Conservation (phyloP, 2,797 vertebrate genomes). For the Brachyrhaphis roseni region DNA sequence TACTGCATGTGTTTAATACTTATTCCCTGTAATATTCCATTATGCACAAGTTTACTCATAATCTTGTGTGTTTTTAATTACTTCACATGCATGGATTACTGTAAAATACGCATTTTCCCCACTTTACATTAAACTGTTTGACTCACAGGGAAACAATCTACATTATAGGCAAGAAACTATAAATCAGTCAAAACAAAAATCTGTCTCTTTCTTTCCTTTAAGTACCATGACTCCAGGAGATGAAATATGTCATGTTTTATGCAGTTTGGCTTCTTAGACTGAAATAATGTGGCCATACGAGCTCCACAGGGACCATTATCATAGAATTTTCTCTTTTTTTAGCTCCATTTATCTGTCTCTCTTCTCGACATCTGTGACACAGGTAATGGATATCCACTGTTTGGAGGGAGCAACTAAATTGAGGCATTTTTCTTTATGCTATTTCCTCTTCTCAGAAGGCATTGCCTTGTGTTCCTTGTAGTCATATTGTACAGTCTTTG, state of each 20-base stretch:
- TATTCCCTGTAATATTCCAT: not conserved
- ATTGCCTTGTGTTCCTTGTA: constrained; percentile 35
- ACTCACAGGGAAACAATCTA: not conserved
- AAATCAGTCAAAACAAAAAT: constrained; percentile 47
- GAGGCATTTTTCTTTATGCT: constrained; percentile 42
- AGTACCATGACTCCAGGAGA: constrained; percentile 19
- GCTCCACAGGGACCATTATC: constrained; percentile 28
- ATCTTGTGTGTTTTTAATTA: not conserved
- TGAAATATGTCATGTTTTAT: constrained; percentile 38
- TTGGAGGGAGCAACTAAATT: constrained; percentile 40
- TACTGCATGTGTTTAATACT: not conserved
- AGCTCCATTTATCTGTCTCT: constrained; percentile 36
- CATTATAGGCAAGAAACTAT: constrained; percentile 15
- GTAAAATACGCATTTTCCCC: not conserved
- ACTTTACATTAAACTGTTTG: not conserved
- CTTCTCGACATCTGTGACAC: constrained; percentile 30
- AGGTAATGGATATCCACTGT: constrained; percentile 45
- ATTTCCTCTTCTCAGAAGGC: constrained; percentile 36
- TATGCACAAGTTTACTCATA: not conserved
- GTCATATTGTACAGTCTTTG: constrained; percentile 5
- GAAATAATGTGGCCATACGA: constrained; percentile 33
- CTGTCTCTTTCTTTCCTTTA: constrained; percentile 11
- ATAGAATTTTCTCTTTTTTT: constrained; percentile 25
- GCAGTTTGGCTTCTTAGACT: constrained; percentile 24
- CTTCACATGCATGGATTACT: not conserved